Conservation (phyloP, 2,113 vertebrate genomes). For the Peromyscus polionotus region DNA sequence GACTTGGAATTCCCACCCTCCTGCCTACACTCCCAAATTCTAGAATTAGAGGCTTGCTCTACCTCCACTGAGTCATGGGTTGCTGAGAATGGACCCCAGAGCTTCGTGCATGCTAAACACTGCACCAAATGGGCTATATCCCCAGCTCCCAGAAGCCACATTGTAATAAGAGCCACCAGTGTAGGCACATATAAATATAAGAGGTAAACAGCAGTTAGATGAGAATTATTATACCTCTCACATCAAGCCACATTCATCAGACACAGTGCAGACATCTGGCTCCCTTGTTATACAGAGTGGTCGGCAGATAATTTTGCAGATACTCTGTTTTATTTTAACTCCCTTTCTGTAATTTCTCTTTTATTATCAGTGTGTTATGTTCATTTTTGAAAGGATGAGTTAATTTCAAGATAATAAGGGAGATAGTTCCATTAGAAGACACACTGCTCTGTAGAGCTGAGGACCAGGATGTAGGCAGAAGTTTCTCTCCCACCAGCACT, state of each 20-base stretch:
- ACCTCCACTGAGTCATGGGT: not conserved
- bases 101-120: not conserved
- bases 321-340: not conserved
- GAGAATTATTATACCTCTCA: not conserved
- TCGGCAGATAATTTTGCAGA: not conserved
- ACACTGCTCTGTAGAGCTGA: not conserved
- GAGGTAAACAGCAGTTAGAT: not conserved
- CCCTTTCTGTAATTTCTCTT: not conserved
- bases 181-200: not conserved
- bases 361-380: not conserved
- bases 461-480: no score
- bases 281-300: not conserved
- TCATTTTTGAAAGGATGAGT: slow-evolving; percentile 5
- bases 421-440: not conserved
- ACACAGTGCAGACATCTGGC: not conserved
- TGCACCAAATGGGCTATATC: not conserved
- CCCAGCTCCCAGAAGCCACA: not conserved
- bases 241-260: not conserved
- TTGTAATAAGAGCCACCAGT: slow-evolving; percentile 1
- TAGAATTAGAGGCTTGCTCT: not conserved
- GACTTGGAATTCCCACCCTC: not conserved
- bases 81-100: not conserved
- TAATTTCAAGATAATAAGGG: not conserved
- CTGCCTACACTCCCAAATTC: not conserved
- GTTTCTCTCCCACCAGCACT: no score